These are phyloP conservation scores for Gobio occitaniae DNA, from an alignment of 2,797 vertebrate genomes.

Conservation along the genomic window DNA sequence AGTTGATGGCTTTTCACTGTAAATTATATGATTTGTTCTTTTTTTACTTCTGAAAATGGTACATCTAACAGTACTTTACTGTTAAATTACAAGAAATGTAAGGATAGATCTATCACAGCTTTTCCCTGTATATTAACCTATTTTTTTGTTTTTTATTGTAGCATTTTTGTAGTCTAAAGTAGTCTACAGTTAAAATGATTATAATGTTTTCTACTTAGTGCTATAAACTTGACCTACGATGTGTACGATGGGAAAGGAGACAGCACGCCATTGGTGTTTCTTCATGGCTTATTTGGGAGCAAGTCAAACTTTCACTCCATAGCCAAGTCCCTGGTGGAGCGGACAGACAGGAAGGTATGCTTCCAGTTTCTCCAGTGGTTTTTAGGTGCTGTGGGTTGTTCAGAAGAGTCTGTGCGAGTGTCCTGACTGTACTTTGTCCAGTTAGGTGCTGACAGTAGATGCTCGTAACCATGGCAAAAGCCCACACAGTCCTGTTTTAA, in stretches of 20 bases:
- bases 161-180: neutral
- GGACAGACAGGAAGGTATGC: slow-evolving; percentile 88
- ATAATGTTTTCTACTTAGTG: slow-evolving; percentile 68
- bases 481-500: slow-evolving; percentile 84
- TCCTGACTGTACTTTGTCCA: slow-evolving; percentile 77
- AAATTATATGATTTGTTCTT: neutral
- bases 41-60: neutral
- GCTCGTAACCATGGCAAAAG: slow-evolving; percentile 95
- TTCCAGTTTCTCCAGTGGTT: slow-evolving; percentile 20
- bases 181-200: neutral
- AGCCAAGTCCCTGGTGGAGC: slow-evolving; percentile 85
- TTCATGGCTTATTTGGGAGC: slow-evolving; percentile 95
- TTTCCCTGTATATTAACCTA: neutral
- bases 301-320: slow-evolving; percentile 90
- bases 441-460: slow-evolving; percentile 95
- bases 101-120: neutral
- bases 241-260: slow-evolving; percentile 82
- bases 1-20: neutral
- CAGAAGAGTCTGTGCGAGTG: slow-evolving; percentile 61
- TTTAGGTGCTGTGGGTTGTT: neutral
- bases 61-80: neutral
- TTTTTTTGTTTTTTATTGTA: neutral
- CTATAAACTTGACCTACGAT: slow-evolving; percentile 84
- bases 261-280: slow-evolving; percentile 85
- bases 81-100: neutral